Evolutionary conservation across 1,140 invertebrate genomes (phyloP).

Genomic region (Drosophila burlai): DNA sequence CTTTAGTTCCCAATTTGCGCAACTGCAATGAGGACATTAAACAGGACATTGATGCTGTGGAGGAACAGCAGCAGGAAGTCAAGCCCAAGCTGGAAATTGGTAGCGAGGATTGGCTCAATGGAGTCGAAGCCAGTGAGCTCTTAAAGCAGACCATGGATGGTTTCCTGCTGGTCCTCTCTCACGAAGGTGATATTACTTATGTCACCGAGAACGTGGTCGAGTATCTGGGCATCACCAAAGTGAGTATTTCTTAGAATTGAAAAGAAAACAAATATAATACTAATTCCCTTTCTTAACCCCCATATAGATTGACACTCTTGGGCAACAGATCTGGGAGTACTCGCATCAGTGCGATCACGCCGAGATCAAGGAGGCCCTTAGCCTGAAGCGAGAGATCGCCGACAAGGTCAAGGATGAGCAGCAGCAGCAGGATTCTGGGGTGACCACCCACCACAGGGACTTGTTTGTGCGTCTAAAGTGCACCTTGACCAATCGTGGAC

Average conservation of each 20-base stretch:
- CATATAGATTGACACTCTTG: conserved; percentile 95
- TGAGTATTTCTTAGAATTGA: conserved; percentile 76
- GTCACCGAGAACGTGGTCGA: conserved; percentile 96
- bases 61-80: conserved; percentile 8
- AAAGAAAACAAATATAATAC: background rate
- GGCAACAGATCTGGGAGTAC: conserved; percentile 97
- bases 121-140: conserved; percentile 60
- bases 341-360: conserved; percentile 97
- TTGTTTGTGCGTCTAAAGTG: conserved; percentile 96
- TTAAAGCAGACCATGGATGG: conserved; percentile 91
- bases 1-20: conserved; percentile 49
- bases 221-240: conserved; percentile 95
- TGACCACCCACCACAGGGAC: conserved; percentile 85
- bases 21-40: conserved; percentile 45
- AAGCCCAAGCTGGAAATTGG: conserved; percentile 64
- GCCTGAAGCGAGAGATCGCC: conserved; percentile 64
- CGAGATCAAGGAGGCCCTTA: conserved; percentile 93
- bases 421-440: conserved; percentile 74
- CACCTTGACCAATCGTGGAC: conserved; percentile 95
- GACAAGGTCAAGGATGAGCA: conserved; percentile 86
- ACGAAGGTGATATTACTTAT: conserved; percentile 96
- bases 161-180: conserved; percentile 93
- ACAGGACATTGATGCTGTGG: conserved; percentile 31
- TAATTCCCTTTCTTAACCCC: background rate
- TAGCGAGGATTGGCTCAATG: conserved; percentile 65